Base-by-base conservation (phyloP, 1,140 invertebrate species). In the Dufourea novaeangliae region DNA sequence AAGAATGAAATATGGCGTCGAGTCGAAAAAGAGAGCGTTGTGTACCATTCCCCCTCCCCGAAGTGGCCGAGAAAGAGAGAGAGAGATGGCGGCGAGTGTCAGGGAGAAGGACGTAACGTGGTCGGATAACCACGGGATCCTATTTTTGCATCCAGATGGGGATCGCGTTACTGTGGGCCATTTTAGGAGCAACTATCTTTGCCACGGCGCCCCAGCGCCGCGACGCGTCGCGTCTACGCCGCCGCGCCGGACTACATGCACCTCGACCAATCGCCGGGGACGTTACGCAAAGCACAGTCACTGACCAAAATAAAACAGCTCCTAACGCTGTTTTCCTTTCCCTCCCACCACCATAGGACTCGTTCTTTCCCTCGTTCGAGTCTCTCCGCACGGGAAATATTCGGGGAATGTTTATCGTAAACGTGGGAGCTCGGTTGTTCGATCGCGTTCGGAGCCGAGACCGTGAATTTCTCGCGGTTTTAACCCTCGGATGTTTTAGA, bases 161-260 rank as follows among this genome's bases (percentile, higher is more conserved):
- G 92, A 94, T 94, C 94, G 92, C 93, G 88, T 94, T 94, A 93
- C 94, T 91, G 86, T 92, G 91, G 89, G 89, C 94, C 93, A 94
- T 94, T 94, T 94, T 94, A 93, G 93, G 93, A 93, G 92, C 93
- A 94, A 92, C 93, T 93, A 91, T 92, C 91, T 92, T 92, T 91
- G 89, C 88, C n/a, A 80, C 88, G 84, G 79, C 88, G 87, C 85
- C n/a, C 85, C 79, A 87, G 76, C 82, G 79, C 79, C 84, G 80
- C 86, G 83, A 87, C 84, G 79, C 86, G 82, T 86, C 84, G 78
- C 80, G 81, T 82, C 67, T 77, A 74, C 67, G 63, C 62, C 64
- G 68, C n/a, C n/a, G n/a, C n/a, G 57, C 69, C 54, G 52, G 77
- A 75, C 63, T 79, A 68, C 63, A 75, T 75, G 78, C 69, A 67